Conservation (phyloP, 2,113 vertebrate genomes). For the Eira barbara region DNA sequence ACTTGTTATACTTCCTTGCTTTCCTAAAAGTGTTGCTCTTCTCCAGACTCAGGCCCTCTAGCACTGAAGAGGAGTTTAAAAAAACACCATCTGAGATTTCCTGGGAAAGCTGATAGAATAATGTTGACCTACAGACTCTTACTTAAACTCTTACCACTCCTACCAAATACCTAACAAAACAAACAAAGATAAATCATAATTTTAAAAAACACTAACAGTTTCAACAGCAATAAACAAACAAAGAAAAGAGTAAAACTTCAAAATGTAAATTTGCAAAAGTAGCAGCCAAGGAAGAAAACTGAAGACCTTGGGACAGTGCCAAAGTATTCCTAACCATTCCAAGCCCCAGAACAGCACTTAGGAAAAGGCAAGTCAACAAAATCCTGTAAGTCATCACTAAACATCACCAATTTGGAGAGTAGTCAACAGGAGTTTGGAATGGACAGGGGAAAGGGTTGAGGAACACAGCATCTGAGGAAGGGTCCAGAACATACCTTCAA, state of each 20-base stretch:
- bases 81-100: not conserved
- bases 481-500: not conserved
- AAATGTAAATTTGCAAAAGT: not conserved
- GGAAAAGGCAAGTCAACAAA: slow-evolving; percentile 6
- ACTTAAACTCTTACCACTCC: not conserved
- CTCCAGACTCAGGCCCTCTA: not conserved
- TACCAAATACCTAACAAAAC: slow-evolving; percentile 40
- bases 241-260: not conserved
- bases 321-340: not conserved
- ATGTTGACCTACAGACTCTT: slow-evolving; percentile 7
- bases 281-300: not conserved
- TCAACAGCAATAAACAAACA: not conserved
- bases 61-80: not conserved
- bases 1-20: not conserved
- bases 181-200: not conserved
- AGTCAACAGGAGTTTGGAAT: not conserved
- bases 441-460: not conserved
- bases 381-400: not conserved
- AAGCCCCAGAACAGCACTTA: not conserved
- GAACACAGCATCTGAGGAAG: not conserved
- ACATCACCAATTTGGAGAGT: not conserved
- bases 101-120: not conserved
- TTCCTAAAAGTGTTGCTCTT: not conserved
- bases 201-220: not conserved
- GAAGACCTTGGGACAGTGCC: not conserved